Percentiles rank a stretch among this genome's conserved stretches.
Evolutionary conservation across 2,888 invertebrate species (phyloP).

Genomic region (Amphipyra tragopoginis): DNA sequence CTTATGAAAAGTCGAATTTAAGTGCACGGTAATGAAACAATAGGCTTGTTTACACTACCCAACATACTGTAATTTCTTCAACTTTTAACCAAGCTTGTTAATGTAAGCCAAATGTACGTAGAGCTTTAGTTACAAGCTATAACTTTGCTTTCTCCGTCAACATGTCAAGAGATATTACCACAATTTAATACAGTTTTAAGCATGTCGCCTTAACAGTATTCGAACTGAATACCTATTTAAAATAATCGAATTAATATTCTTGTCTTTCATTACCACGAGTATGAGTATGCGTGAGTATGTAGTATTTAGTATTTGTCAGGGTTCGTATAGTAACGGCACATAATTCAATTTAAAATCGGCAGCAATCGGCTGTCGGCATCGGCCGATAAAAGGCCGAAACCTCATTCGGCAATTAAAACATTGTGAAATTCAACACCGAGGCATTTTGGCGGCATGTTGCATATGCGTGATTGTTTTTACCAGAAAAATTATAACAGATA

Average conservation of each 20-base stretch:
- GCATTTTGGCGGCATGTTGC: constrained; percentile 50
- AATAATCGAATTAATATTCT: constrained; percentile 46
- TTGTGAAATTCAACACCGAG: constrained; percentile 70
- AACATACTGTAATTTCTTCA: no score
- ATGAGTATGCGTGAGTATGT: constrained; percentile 49
- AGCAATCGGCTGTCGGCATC: constrained; percentile 71
- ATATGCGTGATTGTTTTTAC: constrained; percentile 59
- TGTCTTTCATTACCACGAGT: constrained; percentile 42
- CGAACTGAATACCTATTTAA: constrained; percentile 35
- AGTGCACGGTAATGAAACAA: no score
- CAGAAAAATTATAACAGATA: constrained; percentile 53
- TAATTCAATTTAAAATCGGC: constrained; percentile 71
- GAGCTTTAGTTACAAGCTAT: no score
- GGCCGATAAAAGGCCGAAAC: constrained; percentile 54
- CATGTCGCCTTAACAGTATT: constrained; percentile 25
- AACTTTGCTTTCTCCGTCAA: no score
- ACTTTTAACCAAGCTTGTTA: no score
- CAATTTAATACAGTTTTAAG: no score
- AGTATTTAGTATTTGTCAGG: constrained; percentile 68
- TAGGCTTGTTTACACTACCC: no score
- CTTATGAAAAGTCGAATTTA: no score
- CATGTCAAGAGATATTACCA: no score
- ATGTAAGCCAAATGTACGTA: no score
- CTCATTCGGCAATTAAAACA: constrained; percentile 68
- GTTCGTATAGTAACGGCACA: constrained; percentile 58